A percentile compares a stretch with the other conserved stretches of the same genome.
phyloP scores from a whole-genome alignment of 1,140 invertebrate genomes.

The Dufourea novaeangliae region DNA sequence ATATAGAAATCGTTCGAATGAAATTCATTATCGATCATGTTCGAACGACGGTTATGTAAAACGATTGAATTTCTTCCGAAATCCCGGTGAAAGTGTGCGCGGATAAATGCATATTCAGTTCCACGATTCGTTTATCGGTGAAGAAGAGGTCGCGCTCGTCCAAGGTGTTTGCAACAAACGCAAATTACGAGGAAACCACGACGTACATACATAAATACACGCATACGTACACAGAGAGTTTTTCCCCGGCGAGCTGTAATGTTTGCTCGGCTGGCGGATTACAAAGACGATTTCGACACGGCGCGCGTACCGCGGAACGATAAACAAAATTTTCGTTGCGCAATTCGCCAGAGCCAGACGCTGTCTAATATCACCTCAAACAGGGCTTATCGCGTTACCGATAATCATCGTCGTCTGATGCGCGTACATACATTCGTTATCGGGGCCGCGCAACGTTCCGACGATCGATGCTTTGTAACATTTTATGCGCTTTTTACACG shows the following conservation, averaged over 20 bases:
- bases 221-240: too few relatives aligned
- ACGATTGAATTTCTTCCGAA: too few relatives aligned
- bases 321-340: conserved; percentile 57
- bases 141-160: too few relatives aligned
- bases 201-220: too few relatives aligned
- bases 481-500: conserved; percentile 30
- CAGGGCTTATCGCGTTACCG: conserved; percentile 49
- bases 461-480: conserved; percentile 19
- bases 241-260: background rate
- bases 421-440: conserved; percentile 18
- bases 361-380: conserved; percentile 56
- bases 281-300: conserved; percentile 46
- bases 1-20: too few relatives aligned
- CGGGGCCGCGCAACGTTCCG: conserved; percentile 21
- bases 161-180: background rate
- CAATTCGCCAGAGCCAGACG: conserved; percentile 49
- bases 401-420: conserved; percentile 52
- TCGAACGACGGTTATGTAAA: too few relatives aligned
- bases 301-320: background rate
- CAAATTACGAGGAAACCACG: conserved; percentile 22
- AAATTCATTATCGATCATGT: too few relatives aligned
- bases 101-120: too few relatives aligned
- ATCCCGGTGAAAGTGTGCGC: too few relatives aligned
- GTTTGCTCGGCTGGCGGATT: conserved; percentile 19
- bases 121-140: too few relatives aligned